Percentiles rank a stretch among this genome's conserved stretches.
Evolutionary conservation across 2,888 invertebrate species (phyloP).

Genomic region (Drosophila stalkeri): DNA sequence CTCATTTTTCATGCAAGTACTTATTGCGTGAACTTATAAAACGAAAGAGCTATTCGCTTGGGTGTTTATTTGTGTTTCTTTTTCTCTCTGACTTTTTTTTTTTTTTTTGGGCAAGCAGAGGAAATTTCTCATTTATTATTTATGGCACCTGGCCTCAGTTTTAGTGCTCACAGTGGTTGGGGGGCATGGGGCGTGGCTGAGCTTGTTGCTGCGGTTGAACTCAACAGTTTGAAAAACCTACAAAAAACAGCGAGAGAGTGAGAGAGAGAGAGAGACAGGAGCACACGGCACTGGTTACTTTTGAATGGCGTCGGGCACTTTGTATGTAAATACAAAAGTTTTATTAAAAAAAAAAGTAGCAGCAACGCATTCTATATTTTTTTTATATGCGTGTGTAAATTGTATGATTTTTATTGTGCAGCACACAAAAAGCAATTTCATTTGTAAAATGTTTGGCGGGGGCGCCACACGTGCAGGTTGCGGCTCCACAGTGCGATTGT

Average conservation of each 20-base stretch:
- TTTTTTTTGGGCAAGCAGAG: constrained; percentile 24
- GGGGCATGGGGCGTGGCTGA: constrained; percentile 4
- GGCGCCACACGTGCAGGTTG: constrained; percentile 9
- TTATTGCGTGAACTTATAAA: neutral
- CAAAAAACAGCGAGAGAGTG: neutral
- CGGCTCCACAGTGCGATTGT: neutral
- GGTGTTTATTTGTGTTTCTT: constrained; percentile 54
- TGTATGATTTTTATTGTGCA: constrained; percentile 41
- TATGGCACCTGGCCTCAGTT: constrained; percentile 72
- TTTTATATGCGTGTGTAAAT: constrained; percentile 17
- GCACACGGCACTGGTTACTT: constrained; percentile 22
- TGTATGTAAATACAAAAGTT: constrained; percentile 75
- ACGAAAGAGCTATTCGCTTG: constrained; percentile 15
- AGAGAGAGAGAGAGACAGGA: neutral
- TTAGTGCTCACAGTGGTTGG: constrained; percentile 55
- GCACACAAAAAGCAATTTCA: constrained; percentile 71
- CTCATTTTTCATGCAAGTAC: constrained; percentile 9
- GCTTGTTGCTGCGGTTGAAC: constrained; percentile 54
- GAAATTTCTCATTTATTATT: constrained; percentile 77
- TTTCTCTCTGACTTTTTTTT: constrained; percentile 7
- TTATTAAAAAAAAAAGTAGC: constrained; percentile 65
- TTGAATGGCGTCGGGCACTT: constrained; percentile 58
- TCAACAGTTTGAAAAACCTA: constrained; percentile 48
- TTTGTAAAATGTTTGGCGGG: constrained; percentile 50
- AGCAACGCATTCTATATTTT: constrained; percentile 28